Conservation (phyloP, 92 coral and sea anemone species). For the Micromussa lordhowensis region DNA sequence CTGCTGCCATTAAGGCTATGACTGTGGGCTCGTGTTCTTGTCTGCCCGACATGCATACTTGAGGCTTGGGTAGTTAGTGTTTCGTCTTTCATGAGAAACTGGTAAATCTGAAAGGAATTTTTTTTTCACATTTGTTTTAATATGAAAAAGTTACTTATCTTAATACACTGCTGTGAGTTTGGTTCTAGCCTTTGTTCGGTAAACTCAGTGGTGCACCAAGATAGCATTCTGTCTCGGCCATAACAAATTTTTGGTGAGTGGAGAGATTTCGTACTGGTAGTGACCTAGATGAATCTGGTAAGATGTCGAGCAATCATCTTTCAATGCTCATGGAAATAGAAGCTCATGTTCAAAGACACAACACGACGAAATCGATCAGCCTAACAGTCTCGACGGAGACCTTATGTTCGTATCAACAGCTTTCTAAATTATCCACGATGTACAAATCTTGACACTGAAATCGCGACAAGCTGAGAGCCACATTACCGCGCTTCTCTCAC, state of each 20-base stretch:
- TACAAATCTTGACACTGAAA: too few species aligned
- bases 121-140: not conserved
- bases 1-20: constrained; percentile 15
- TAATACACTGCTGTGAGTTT: not conserved
- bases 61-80: constrained; percentile 24
- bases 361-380: not conserved
- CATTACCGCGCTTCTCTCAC: too few species aligned
- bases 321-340: too few species aligned
- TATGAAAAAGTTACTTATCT: not conserved
- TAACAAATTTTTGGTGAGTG: too few species aligned
- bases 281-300: not conserved
- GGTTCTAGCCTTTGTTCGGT: not conserved
- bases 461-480: too few species aligned
- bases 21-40: constrained; percentile 31
- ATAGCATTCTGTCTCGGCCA: too few species aligned
- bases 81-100: constrained; percentile 40
- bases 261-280: too few species aligned
- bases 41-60: constrained; percentile 13
- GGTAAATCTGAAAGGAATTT: constrained; percentile 32
- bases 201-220: too few species aligned
- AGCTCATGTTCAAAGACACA: not conserved
- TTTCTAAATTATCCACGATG: too few species aligned
- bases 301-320: not conserved
- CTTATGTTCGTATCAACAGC: too few species aligned
- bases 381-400: not conserved